Conservation (phyloP, 1,140 invertebrate species). For the Aphelinus atriplicis region DNA sequence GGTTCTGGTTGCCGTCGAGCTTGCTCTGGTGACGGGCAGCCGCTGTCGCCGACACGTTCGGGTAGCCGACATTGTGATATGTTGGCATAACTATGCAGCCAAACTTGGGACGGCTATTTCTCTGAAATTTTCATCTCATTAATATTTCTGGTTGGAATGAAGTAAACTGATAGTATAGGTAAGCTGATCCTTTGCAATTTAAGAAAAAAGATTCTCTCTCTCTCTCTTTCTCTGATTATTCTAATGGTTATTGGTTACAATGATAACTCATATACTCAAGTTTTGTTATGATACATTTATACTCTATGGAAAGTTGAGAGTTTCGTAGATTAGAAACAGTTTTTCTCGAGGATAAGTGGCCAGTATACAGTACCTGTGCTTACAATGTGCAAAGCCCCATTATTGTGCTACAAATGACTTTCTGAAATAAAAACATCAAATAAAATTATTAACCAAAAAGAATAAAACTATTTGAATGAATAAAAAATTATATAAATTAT, state of each 20-base stretch:
- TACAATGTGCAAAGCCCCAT: conserved; percentile 10
- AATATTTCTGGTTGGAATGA: no score
- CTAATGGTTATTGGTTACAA: no score
- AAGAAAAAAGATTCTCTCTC: no score
- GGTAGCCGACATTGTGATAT: conserved; percentile 65
- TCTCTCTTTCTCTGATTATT: no score
- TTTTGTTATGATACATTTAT: no score
- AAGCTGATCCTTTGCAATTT: no score
- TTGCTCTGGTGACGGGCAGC: conserved; percentile 49
- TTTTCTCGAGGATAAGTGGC: no score
- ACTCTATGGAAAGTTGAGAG: no score
- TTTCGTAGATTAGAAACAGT: no score
- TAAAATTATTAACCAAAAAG: background rate
- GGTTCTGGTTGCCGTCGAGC: conserved; percentile 64
- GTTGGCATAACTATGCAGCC: conserved; percentile 62
- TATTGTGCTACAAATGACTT: background rate
- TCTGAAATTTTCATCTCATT: background rate
- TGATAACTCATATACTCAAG: no score
- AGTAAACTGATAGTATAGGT: no score
- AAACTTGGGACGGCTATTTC: conserved; percentile 19
- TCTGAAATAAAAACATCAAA: background rate
- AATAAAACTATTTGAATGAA: background rate
- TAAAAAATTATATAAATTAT: background rate
- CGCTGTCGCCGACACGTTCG: conserved; percentile 62
- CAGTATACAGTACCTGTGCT: background rate